These are phyloP conservation scores for Vulpes lagopus DNA, from an alignment of 2,113 vertebrate species.

Conservation along the genomic window DNA sequence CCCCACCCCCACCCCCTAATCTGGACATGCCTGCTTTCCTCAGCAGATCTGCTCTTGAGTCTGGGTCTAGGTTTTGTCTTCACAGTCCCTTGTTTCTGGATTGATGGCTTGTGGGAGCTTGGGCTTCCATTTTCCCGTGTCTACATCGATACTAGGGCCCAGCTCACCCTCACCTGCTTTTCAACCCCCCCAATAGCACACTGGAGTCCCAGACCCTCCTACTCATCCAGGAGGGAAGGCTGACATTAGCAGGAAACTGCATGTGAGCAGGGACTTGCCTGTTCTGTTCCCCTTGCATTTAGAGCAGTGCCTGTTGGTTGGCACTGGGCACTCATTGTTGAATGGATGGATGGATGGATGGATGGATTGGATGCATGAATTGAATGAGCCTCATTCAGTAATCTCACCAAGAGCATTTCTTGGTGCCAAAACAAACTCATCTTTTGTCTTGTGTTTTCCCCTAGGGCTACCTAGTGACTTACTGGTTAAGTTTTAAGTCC, in stretches of 20 bases:
- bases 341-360: neutral
- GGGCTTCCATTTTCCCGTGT: constrained; percentile 9
- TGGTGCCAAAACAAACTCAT: constrained; percentile 1
- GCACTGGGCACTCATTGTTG: neutral
- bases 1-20: too few relatives aligned
- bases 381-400: neutral
- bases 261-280: neutral
- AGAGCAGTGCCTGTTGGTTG: neutral
- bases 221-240: neutral
- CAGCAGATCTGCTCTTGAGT: neutral
- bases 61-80: neutral
- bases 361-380: neutral
- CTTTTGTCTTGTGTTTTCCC: neutral
- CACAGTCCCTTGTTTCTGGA: neutral
- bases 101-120: neutral
- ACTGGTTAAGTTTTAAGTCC: constrained; percentile 2
- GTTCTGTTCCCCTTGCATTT: neutral
- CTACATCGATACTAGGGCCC: neutral
- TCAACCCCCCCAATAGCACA: neutral
- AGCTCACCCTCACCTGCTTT: neutral
- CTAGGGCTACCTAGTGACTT: constrained; percentile 15
- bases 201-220: neutral
- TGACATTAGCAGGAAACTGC: neutral
- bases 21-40: neutral
- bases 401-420: neutral